Base-by-base conservation (phyloP, 2,797 vertebrate genomes). In the Eidolon dupreanum region DNA sequence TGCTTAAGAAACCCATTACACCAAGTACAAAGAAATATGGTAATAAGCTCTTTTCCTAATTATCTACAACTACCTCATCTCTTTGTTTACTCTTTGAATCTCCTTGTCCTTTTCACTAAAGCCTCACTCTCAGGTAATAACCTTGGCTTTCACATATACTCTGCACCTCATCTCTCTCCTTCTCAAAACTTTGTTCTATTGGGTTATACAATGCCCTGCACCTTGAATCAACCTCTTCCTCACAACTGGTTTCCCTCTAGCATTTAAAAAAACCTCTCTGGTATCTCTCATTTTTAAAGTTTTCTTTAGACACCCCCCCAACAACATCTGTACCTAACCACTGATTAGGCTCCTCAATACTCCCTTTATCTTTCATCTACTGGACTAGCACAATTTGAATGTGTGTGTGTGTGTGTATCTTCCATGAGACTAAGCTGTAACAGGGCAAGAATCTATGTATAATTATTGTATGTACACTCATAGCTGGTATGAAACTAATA, bases 1-100 rank as follows among this genome's bases (percentile, higher is more conserved):
- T 90, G 41, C 68, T 89, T 86, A 89, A 93, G 19, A 95, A 77
- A 70, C 16, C 22, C 13, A 33, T 31, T 84, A 43, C 16, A 93
- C 82, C n/a, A 96, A 73, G 16, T 71, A 36, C 24, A 22, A 71
- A 89, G 15, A 84, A 63, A 84, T 13, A 92, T 0, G 31, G 12
- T 57, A 75, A 36, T 31, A 85, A 82, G 79, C 26, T 74, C 53
- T 41, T 91, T 82, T 13, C 41, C 8, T 41, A 87, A 63, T 61
- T 83, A 55, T 2, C 51, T 78, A 31, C 15, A 88, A 77, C 59
- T 61, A 78, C 49, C 83, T 78, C 36, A 13, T 36, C 20, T 53
- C 13, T 36, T 36, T 28, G 55, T 92, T 77, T 63, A 55, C 22
- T 90, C 28, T 78, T 78, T 66, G 88, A 84, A 61, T 28, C 9